Evolutionary conservation across 2,113 vertebrate species (phyloP).

Genomic region (Leptosomus discolor): DNA sequence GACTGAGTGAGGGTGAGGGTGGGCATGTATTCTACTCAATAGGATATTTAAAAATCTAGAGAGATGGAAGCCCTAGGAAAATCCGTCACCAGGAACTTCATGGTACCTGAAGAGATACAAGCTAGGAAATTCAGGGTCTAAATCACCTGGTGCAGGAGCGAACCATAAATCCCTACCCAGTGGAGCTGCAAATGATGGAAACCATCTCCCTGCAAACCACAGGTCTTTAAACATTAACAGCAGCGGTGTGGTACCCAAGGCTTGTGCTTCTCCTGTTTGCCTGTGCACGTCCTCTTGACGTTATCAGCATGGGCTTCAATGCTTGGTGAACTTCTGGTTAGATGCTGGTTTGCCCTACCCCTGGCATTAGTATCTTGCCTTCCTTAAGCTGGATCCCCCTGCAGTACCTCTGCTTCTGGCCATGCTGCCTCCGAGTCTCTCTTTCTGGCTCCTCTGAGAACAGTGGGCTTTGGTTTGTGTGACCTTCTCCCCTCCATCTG

Average conservation of each 20-base stretch:
- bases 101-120: fast-evolving
- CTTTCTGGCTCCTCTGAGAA: not conserved
- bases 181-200: not conserved
- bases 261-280: not conserved
- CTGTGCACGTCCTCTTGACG: not conserved
- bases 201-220: not conserved
- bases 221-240: not conserved
- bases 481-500: not conserved
- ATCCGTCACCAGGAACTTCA: not conserved
- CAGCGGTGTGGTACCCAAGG: not conserved
- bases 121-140: not conserved
- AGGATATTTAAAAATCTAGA: not conserved
- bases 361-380: not conserved
- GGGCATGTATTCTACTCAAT: not conserved
- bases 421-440: not conserved
- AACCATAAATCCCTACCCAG: not conserved
- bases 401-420: not conserved
- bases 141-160: not conserved
- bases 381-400: not conserved
- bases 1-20: not conserved
- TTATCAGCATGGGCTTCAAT: not conserved
- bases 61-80: not conserved
- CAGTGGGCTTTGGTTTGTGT: not conserved
- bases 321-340: not conserved
- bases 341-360: not conserved